phyloP scores from a whole-genome alignment of 2,113 vertebrate genomes.

The Beaufortia kweichowensis region DNA sequence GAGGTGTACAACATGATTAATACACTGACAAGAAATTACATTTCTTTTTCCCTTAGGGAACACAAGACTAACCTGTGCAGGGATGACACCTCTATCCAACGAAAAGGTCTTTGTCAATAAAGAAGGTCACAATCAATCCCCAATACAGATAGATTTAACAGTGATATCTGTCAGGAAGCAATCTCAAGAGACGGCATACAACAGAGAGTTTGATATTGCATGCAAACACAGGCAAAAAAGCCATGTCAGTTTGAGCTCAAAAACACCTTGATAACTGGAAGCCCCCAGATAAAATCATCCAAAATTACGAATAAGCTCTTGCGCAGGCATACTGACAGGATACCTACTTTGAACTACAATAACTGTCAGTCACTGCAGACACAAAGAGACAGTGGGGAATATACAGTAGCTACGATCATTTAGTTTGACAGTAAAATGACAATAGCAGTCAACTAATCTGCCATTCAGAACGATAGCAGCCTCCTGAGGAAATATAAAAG shows the following conservation, averaged over 20 bases:
- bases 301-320: background rate
- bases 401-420: background rate
- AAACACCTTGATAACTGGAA: background rate
- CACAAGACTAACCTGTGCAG: constrained; percentile 22
- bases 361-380: constrained; percentile 15
- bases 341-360: background rate
- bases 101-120: constrained; percentile 56
- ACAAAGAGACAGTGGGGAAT: background rate
- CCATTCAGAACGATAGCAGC: background rate
- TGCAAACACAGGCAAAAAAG: background rate
- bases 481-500: background rate
- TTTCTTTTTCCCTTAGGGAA: constrained; percentile 51
- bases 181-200: constrained; percentile 12
- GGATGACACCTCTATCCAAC: constrained; percentile 19
- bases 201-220: constrained; percentile 3
- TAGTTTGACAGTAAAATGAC: constrained; percentile 15
- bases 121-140: constrained; percentile 64
- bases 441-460: constrained; percentile 17
- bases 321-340: background rate
- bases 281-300: constrained; percentile 1
- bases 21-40: constrained; percentile 35
- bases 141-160: constrained; percentile 34
- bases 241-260: constrained; percentile 1
- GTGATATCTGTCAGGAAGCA: constrained; percentile 46
- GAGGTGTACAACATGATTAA: constrained; percentile 39